Evolutionary conservation across 2,113 vertebrate species (phyloP), one percentile per base, ranked within the genome.

Genomic region (Aphyosemion australe): DNA sequence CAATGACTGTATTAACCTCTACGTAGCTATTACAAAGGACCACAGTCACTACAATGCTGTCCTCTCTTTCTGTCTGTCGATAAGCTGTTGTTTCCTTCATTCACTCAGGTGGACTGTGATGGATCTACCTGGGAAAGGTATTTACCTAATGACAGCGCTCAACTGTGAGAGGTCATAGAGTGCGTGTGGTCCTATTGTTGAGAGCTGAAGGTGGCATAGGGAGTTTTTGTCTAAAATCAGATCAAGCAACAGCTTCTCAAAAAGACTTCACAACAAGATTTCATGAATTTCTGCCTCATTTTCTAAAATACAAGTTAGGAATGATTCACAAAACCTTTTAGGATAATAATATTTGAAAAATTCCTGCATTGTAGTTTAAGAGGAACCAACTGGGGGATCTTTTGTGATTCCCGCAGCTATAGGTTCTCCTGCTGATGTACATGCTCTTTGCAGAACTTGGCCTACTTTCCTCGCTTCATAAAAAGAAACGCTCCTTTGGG

Each of bases 51-150:
- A 83, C 80, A 87, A 74, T 74, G 84, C 69, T 10, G 52, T 55
- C 83, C 61, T 37, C 78, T 84, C 62, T 82, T 68, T 62, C 65
- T 71, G 54, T 66, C 55, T 43, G 59, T 66, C 2, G 20, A 63
- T 65, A 65, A 69, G 83, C 75, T 78, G 79, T 75, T 72, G 78
- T 74, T 78, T 84, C 79, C 69, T 86, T 84, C 76, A 57, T 61
- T 66, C 64, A 61, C 46, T 72, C 61, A 65, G 62, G 65, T 64
- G 41, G 58, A 62, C 71, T 74, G 84, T 60, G 87, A 84, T 70
- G 48, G 76, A 86, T 84, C 87, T 81, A 87, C 84, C 85, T 88
- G 83, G 85, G 87, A 88, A 88, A 85, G 74, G 78, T 63, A 0
- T 1, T 80, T 64, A 58, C 75, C 68, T 82, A 85, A 79, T 79